Conservation (phyloP, 2,113 vertebrate genomes). For the Xiphias gladius region DNA sequence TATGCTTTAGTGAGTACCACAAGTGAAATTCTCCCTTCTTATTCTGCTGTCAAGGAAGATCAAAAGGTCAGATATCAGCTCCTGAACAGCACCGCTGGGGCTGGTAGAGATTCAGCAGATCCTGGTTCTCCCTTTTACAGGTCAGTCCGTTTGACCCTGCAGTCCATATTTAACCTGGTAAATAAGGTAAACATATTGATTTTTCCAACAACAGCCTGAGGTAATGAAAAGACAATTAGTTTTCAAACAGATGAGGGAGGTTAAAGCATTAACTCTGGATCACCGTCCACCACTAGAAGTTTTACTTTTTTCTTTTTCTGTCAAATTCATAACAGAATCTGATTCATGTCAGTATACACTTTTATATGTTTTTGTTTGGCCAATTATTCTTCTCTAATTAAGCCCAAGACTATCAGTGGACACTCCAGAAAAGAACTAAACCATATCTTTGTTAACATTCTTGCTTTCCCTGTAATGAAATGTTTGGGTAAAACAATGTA, state of each 20-base stretch:
- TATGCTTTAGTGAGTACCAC: constrained; percentile 18
- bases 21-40: constrained; percentile 44
- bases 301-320: not conserved
- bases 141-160: constrained; percentile 10
- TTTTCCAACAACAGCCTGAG: constrained; percentile 3
- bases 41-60: constrained; percentile 12
- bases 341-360: not conserved
- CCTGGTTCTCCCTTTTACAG: not conserved
- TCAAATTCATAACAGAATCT: not conserved
- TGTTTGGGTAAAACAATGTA: not conserved
- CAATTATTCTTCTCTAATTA: not conserved
- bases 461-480: too few relatives aligned
- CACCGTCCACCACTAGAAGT: not conserved
- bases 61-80: constrained; percentile 37
- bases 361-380: not conserved
- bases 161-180: constrained; percentile 25
- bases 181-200: constrained; percentile 10
- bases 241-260: not conserved
- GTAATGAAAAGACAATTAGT: not conserved
- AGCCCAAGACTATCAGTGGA: not conserved
- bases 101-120: not conserved
- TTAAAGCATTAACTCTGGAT: not conserved
- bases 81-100: constrained; percentile 5
- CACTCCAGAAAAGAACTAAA: not conserved
- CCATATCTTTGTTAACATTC: too few relatives aligned